phyloP scores from a whole-genome alignment of 1,140 invertebrate species.

The Diorhabda sublineata region DNA sequence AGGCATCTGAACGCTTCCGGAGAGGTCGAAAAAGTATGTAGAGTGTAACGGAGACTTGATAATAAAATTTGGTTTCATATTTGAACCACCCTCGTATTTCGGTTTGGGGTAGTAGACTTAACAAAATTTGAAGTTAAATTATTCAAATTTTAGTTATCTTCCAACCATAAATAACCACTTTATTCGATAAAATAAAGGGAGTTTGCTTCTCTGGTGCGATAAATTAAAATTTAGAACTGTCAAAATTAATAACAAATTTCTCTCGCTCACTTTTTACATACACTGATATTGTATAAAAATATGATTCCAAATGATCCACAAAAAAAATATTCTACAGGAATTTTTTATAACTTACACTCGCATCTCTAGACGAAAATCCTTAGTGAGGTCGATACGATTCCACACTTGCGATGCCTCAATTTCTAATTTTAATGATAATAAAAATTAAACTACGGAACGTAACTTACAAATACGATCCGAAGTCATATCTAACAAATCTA shows the following conservation, averaged over 20 bases:
- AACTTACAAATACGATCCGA: constrained; percentile 47
- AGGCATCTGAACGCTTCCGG: too few species aligned
- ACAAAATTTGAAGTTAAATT: too few species aligned
- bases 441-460: constrained; percentile 39
- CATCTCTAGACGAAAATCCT: constrained; percentile 23
- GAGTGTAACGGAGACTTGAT: too few species aligned
- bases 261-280: background rate
- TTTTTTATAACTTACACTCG: constrained; percentile 33
- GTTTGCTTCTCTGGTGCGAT: too few species aligned
- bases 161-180: too few species aligned
- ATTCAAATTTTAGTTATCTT: too few species aligned
- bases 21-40: too few species aligned
- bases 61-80: too few species aligned
- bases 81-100: too few species aligned
- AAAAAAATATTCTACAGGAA: constrained; percentile 30
- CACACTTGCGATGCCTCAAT: constrained; percentile 28
- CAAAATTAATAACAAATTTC: background rate
- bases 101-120: too few species aligned
- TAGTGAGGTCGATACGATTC: constrained; percentile 27
- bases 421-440: constrained; percentile 29
- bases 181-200: too few species aligned
- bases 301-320: background rate
- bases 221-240: too few species aligned
- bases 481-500: constrained; percentile 24
- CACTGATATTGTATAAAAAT: background rate